Percentiles rank a stretch among this genome's conserved stretches.
phyloP scores from a whole-genome alignment of 2,113 vertebrate species.

The Trogon melanurus region DNA sequence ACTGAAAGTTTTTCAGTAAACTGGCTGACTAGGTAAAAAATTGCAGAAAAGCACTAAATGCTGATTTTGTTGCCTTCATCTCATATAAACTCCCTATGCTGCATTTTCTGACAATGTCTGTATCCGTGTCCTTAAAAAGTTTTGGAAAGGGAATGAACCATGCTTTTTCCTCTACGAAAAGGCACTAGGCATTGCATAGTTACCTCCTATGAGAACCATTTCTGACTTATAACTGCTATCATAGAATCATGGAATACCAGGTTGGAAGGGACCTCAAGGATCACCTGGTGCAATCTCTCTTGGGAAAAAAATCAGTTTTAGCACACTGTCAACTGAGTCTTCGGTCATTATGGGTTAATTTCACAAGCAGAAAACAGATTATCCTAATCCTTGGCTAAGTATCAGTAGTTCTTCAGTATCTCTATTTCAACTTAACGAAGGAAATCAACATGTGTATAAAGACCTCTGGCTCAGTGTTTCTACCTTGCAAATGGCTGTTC shows the following conservation, averaged over 20 bases:
- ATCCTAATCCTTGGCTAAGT: background rate
- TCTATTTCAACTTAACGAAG: background rate
- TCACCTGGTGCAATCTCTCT: too few relatives aligned
- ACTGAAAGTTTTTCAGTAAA: background rate
- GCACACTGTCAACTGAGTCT: background rate
- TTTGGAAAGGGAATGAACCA: background rate
- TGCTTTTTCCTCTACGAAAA: background rate
- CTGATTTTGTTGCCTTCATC: background rate
- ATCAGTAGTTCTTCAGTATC: background rate
- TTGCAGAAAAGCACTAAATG: background rate
- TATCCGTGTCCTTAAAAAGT: background rate
- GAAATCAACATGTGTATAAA: background rate
- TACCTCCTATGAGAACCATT: background rate
- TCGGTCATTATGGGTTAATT: background rate
- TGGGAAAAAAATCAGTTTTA: background rate
- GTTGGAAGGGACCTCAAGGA: too few relatives aligned
- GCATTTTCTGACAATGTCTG: background rate
- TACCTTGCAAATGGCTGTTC: background rate
- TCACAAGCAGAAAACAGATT: background rate
- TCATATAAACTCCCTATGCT: background rate
- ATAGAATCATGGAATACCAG: too few relatives aligned
- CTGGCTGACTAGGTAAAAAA: background rate
- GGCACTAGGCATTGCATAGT: rapidly evolving
- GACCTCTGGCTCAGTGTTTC: background rate
- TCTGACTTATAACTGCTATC: background rate